Evolutionary conservation across 2,797 vertebrate genomes (phyloP).

Genomic region (Gambusia yucatana): DNA sequence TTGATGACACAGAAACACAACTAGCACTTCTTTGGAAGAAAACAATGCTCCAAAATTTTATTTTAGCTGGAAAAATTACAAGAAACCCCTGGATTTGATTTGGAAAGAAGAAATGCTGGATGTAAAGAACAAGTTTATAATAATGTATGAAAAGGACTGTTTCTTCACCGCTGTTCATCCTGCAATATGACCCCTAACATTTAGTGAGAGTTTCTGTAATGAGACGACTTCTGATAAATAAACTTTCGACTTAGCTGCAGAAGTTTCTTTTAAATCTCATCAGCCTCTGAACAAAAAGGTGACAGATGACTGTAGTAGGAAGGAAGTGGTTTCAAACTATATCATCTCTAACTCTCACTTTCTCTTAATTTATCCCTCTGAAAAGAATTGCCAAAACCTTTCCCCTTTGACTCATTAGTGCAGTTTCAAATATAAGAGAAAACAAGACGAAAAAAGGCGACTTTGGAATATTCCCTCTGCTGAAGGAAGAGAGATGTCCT

Average conservation of each 20-base stretch:
- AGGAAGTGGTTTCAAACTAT: conserved; percentile 10
- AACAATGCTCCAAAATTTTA: conserved; percentile 9
- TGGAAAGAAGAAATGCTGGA: neutral
- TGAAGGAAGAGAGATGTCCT: neutral
- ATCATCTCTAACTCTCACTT: neutral
- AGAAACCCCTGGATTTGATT: neutral
- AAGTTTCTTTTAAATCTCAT: conserved; percentile 11
- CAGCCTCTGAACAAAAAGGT: neutral
- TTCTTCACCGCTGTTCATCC: neutral
- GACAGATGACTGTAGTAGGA: conserved; percentile 27
- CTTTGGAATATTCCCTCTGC: neutral
- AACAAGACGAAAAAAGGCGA: neutral
- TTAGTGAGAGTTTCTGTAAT: neutral
- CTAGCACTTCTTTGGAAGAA: conserved; percentile 43
- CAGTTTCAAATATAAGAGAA: neutral
- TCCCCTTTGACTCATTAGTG: neutral
- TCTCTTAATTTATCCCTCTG: neutral
- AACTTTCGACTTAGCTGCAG: neutral
- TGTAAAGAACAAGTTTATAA: neutral
- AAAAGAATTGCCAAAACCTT: neutral
- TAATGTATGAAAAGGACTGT: neutral
- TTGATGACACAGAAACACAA: neutral
- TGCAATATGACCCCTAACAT: conserved; percentile 17
- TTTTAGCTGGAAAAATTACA: neutral
- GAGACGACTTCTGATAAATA: conserved; percentile 27